These are phyloP conservation scores for Amiota mariae DNA, from an alignment of 2,888 invertebrate species.

Conservation along the genomic window DNA sequence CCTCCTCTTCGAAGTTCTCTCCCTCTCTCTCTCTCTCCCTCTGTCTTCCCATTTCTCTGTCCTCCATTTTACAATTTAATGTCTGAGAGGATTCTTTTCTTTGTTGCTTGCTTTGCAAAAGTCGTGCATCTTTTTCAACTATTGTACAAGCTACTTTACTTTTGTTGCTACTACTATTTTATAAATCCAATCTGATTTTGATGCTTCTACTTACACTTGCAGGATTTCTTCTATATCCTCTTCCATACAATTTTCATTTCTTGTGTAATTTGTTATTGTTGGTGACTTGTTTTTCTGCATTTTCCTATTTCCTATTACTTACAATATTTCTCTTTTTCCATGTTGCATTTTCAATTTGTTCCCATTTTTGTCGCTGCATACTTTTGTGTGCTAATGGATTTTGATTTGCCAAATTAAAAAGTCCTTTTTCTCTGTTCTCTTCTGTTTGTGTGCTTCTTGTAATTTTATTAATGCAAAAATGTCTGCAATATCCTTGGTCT, in stretches of 20 bases:
- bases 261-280: background rate
- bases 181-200: background rate
- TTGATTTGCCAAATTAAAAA: slow-evolving; percentile 25
- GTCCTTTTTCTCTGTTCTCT: too few species aligned
- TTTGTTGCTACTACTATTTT: too few species aligned
- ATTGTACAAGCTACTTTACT: too few species aligned
- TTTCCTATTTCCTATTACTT: background rate
- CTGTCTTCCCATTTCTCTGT: too few species aligned
- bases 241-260: background rate
- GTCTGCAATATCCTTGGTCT: background rate
- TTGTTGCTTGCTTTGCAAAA: too few species aligned
- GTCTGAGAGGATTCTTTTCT: too few species aligned
- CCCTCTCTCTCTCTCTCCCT: too few species aligned
- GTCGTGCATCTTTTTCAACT: too few species aligned
- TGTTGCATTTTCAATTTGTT: background rate
- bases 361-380: background rate
- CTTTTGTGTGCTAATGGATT: slow-evolving; percentile 24
- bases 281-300: slow-evolving; percentile 13
- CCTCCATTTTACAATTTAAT: too few species aligned
- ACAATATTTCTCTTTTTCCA: background rate
- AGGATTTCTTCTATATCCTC: background rate
- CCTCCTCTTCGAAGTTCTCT: too few species aligned
- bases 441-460: background rate
- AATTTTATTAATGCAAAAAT: slow-evolving; percentile 25
- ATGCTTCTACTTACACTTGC: background rate